These are phyloP conservation scores for Agelas oroides DNA, from an alignment of 37 sponge, comb jelly and placozoan species.

Conservation along the genomic window DNA sequence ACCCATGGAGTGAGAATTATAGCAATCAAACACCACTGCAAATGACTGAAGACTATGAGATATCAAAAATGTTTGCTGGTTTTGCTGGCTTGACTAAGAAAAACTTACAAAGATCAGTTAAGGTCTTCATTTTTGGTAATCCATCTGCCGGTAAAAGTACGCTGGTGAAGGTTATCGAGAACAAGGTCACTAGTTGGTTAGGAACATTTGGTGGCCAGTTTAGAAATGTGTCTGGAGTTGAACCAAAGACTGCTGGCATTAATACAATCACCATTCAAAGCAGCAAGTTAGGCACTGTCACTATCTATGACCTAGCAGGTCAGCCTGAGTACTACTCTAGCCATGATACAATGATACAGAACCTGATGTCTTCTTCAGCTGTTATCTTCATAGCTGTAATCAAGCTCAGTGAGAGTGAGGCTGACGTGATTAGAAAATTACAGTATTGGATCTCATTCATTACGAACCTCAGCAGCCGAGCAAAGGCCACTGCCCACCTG, in stretches of 20 bases:
- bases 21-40: neutral
- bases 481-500: conserved; percentile 11
- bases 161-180: conserved; percentile 10
- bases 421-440: neutral
- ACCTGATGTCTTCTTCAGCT: neutral
- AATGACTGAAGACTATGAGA: no score
- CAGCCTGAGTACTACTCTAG: conserved; percentile 50
- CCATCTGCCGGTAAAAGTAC: conserved; percentile 41
- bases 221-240: neutral
- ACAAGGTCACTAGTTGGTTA: neutral
- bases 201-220: neutral
- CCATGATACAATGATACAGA: conserved; percentile 27
- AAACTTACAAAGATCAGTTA: neutral
- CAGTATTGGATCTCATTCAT: conserved; percentile 34
- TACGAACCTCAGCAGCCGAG: neutral
- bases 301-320: conserved; percentile 51
- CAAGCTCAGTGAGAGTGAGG: conserved; percentile 24
- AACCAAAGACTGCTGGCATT: conserved; percentile 42
- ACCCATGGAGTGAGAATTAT: neutral
- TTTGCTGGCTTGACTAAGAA: neutral
- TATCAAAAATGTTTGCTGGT: no score
- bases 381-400: conserved; percentile 21
- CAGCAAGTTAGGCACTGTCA: conserved; percentile 16
- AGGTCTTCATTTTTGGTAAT: conserved; percentile 26
- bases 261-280: conserved; percentile 4